These are phyloP conservation scores for Lochmaea capreae DNA, from an alignment of 2,888 invertebrate species.

Conservation along the genomic window DNA sequence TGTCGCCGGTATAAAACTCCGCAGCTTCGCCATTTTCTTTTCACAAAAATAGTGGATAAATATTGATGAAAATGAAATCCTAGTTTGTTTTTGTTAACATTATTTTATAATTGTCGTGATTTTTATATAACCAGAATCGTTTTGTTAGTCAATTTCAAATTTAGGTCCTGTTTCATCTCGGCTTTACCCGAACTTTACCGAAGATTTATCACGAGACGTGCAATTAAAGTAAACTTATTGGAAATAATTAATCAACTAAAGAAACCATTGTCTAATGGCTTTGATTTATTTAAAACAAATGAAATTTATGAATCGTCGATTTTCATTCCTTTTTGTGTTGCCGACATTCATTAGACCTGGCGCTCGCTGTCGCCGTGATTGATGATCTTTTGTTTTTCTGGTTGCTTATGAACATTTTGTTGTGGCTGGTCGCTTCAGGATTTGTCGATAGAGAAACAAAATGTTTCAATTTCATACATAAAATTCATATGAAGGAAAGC, in stretches of 20 bases:
- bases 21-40: no score
- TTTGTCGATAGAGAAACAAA: no score
- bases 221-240: conserved; percentile 51
- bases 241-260: conserved; percentile 58
- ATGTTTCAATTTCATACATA: not conserved
- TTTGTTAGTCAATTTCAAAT: not conserved
- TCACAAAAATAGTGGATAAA: no score
- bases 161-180: not conserved
- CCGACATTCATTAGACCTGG: conserved; percentile 58
- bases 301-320: conserved; percentile 60
- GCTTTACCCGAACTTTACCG: not conserved
- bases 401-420: conserved; percentile 45
- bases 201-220: conserved; percentile 39
- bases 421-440: conserved; percentile 22
- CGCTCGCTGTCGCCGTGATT: conserved; percentile 57
- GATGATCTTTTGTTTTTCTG: conserved; percentile 56
- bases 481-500: not conserved
- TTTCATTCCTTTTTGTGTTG: conserved; percentile 53
- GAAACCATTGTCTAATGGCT: conserved; percentile 56
- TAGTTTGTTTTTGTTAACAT: no score
- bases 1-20: no score
- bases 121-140: no score
- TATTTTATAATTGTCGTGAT: no score
- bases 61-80: no score
- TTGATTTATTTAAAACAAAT: conserved; percentile 61